These are phyloP conservation scores for Pelobates fuscus DNA, from an alignment of 2,113 vertebrate species.

Conservation along the genomic window DNA sequence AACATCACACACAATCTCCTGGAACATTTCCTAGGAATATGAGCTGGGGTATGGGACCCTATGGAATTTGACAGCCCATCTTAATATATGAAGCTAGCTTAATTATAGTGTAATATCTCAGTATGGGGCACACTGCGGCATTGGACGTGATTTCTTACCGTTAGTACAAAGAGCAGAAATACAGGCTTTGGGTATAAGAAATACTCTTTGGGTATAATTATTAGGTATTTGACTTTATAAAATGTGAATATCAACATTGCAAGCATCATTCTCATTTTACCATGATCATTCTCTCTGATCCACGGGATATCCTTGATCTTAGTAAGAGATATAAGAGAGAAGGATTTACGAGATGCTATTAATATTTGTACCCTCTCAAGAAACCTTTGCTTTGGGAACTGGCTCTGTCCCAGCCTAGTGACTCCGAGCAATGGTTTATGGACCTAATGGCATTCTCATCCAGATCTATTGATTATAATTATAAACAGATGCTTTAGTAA, in stretches of 20 bases:
- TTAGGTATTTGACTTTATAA: conserved; percentile 3
- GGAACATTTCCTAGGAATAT: conserved; percentile 11
- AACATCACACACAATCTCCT: conserved; percentile 8
- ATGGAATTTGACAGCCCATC: neutral
- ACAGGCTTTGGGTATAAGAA: no score
- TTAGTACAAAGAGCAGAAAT: no score
- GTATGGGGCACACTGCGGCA: no score
- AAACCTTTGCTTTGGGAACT: conserved; percentile 33
- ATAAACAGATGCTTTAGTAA: neutral
- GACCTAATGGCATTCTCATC: neutral
- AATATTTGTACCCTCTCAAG: conserved; percentile 47
- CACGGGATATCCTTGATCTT: conserved; percentile 45
- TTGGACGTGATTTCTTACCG: no score
- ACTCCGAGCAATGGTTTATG: neutral
- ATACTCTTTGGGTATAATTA: neutral
- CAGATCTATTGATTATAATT: neutral
- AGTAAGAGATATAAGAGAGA: conserved; percentile 38
- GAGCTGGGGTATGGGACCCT: neutral
- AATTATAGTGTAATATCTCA: neutral
- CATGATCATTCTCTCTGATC: conserved; percentile 34
- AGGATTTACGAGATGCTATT: conserved; percentile 49
- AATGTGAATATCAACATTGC: neutral
- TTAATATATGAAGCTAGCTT: neutral
- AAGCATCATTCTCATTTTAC: neutral
- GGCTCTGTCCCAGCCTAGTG: conserved; percentile 9